Evolutionary conservation across 2,113 vertebrate species (phyloP).

Genomic region (Prochilodus magdalenae): DNA sequence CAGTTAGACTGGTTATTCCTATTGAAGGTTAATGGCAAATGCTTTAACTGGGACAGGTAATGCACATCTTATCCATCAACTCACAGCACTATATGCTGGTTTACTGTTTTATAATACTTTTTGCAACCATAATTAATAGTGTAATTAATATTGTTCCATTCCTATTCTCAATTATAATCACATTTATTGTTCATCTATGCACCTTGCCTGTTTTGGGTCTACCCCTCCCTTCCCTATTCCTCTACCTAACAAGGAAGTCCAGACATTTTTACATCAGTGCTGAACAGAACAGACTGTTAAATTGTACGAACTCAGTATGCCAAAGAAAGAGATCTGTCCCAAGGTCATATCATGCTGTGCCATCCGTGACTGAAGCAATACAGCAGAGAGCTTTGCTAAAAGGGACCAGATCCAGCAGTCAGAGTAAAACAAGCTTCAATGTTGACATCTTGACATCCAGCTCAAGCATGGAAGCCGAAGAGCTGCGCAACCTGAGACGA

Average conservation of each 20-base stretch:
- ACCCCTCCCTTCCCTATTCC: background rate
- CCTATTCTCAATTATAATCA: background rate
- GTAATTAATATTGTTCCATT: too few species aligned
- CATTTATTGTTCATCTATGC: too few species aligned
- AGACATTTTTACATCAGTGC: background rate
- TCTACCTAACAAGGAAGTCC: background rate
- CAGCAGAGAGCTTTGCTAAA: slow-evolving; percentile 51
- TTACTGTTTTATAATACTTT: too few species aligned
- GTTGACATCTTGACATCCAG: slow-evolving; percentile 54
- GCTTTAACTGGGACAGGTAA: too few species aligned
- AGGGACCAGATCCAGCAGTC: slow-evolving; percentile 47
- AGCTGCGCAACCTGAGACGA: slow-evolving; percentile 51
- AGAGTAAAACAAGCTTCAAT: slow-evolving; percentile 53
- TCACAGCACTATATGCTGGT: too few species aligned
- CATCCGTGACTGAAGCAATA: slow-evolving; percentile 54
- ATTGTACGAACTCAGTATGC: background rate
- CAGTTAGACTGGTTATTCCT: too few species aligned
- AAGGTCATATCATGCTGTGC: slow-evolving; percentile 34
- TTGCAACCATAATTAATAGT: background rate
- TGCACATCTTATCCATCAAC: too few species aligned
- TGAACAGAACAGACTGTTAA: background rate
- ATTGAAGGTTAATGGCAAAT: too few species aligned
- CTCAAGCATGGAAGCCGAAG: slow-evolving; percentile 39
- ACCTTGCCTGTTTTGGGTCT: background rate
- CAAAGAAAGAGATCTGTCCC: slow-evolving; percentile 16